Conservation (phyloP, 2,797 vertebrate species). For the Delichon dasypus region DNA sequence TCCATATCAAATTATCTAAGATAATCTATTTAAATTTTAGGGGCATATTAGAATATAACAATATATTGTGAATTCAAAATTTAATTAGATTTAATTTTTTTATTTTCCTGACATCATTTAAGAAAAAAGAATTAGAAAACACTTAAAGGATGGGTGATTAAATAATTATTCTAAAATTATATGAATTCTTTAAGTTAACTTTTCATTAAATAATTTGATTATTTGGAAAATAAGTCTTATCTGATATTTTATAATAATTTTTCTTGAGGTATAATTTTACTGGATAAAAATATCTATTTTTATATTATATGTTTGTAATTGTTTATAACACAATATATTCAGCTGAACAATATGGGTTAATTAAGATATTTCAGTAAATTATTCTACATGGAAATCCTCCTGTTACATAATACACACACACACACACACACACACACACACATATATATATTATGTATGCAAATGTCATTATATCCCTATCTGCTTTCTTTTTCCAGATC, state of each 20-base stretch:
- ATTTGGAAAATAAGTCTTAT: neutral
- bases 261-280: neutral
- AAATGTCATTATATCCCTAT: neutral
- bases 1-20: neutral
- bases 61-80: neutral
- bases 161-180: neutral
- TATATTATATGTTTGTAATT: neutral
- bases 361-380: neutral
- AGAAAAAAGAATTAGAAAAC: neutral
- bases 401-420: neutral
- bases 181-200: neutral
- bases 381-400: neutral
- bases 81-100: neutral
- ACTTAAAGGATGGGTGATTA: neutral
- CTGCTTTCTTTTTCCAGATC: neutral
- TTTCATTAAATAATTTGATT: neutral
- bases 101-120: neutral
- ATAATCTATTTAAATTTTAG: neutral
- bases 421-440: too few species aligned
- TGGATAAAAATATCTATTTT: neutral
- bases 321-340: neutral
- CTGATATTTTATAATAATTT: neutral
- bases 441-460: accelerated
- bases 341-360: neutral
- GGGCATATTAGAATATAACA: neutral